Evolutionary conservation across 2,113 vertebrate genomes (phyloP).

Genomic region (Elanus axillaris): DNA sequence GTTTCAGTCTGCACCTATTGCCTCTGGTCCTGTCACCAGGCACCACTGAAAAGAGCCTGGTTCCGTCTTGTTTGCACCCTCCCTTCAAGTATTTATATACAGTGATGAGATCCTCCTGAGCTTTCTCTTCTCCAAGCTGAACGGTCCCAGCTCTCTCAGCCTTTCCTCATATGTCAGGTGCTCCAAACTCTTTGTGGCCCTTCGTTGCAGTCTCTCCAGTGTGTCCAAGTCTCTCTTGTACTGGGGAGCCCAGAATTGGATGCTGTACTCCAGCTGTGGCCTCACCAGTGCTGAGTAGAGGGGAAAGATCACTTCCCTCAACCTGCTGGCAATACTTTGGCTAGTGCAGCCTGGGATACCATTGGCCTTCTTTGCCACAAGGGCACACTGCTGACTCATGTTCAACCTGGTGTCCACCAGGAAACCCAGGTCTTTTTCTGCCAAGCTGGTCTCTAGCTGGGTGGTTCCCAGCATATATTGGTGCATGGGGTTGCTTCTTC

Average conservation of each 20-base stretch:
- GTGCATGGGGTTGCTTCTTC: background rate
- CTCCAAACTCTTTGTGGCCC: background rate
- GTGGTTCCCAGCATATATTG: background rate
- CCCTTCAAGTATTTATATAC: background rate
- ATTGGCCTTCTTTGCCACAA: background rate
- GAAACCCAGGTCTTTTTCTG: background rate
- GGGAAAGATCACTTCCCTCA: background rate
- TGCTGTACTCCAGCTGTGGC: background rate
- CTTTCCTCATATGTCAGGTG: background rate
- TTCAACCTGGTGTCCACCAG: background rate
- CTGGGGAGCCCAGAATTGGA: background rate
- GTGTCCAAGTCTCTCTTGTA: background rate
- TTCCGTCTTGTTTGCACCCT: rapidly evolving
- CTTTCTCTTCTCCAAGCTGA: background rate
- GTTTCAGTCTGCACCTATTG: background rate
- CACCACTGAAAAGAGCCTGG: background rate
- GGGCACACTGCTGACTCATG: background rate
- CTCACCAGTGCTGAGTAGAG: background rate
- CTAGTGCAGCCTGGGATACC: background rate
- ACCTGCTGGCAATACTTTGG: background rate
- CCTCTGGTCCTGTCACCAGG: background rate
- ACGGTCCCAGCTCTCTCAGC: background rate
- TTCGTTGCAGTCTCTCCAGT: background rate
- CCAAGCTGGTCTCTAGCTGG: background rate
- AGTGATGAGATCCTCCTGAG: no score